Base-by-base conservation (phyloP, 2,113 vertebrate species). In the Apeltes quadracus region DNA sequence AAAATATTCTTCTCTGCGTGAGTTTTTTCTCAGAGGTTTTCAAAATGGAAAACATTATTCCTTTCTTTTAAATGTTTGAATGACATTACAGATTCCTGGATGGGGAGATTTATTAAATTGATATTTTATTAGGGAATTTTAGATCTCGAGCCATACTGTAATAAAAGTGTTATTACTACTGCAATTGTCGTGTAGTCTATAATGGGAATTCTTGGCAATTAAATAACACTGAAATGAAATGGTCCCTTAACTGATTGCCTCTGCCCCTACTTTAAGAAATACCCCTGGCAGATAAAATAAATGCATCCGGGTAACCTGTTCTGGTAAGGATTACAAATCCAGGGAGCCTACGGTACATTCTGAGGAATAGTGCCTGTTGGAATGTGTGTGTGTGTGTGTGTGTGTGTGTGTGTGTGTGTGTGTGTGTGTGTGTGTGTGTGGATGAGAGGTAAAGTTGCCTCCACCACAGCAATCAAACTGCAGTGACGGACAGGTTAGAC, bases 331-430 rank as follows among this genome's bases (percentile, higher is more conserved):
- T 51, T 43, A 18, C 7, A 55, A 55, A 55, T 29, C 20, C 29
- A 20, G 38, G 6, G 44, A 16, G 25, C 15, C 18, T 38, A 5
- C 36, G 29, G 29, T 23, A 1, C 7, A 61, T 43, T 48, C 39
- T 34, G 12, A 48, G 44, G 38, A 8, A 64, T 12, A 36, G 14
- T 34, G 18, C n/a, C 18, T 27, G 29, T 56, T 32, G 25, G 16
- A 66, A 1, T 0, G n/a, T 48, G 29, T 55, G 41, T 48, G 41
- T 69, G 66, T 57, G 16, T 25, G 5, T 39, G 48, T 53, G 63
- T 66, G 63, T 66, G 63, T 46, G 66, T 38, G 55, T 70, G 55
- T 59, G 41, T 59, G 53, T 68, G 23, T 58, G 41, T 41, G 57
- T 34, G 50, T 43, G 25, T 25, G 43, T 44, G 38, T 3, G 34